Base-by-base conservation (phyloP, 2,113 vertebrate genomes). In the Sylvietta virens region DNA sequence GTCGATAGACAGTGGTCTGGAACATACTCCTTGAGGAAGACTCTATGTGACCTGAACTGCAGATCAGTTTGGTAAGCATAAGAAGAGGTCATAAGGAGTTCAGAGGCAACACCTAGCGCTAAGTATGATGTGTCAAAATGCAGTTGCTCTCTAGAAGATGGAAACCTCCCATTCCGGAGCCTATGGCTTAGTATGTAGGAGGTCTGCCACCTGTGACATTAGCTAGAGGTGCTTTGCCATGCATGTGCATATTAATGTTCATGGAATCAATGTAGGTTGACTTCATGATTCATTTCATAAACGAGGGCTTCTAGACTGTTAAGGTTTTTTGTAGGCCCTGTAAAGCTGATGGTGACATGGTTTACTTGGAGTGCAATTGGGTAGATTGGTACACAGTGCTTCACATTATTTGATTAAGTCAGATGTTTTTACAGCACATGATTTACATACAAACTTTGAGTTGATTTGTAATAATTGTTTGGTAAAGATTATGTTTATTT, bases 11-110 rank as follows among this genome's bases (percentile, higher is more conserved):
- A 21, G 9, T 21, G 50, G 31, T 53, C 50, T 89, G 61, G n/a
- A 66, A 6, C 30, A 15, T 64, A 33, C 0, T 1, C 24, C 5
- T 3, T 28, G 30, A 40, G 33, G 44, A 62, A 12, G 19, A 51
- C 19, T 10, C 13, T 39, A 4, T 0, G 4, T 42, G 33, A 35
- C 28, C 8, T 39, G 33, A 89, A 67, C 22, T 73, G 54, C 42
- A 56, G 35, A 48, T 78, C 37, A 37, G 18, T 72, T 85, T 85
- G 37, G 26, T 69, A 64, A 42, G 24, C 21, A 42, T 50, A 40
- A 76, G 39, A 20, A 66, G 14, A 6, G 6, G 13, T 66, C 12
- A 10, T n/a, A 31, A 74, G 42, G 70, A 65, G 51, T 71, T 82
- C 40, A 93, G 54, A 66, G 45, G 35, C 1, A 2, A 17, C 37